These are phyloP conservation scores for Eupithecia dodoneata DNA, from an alignment of 2,888 invertebrate species.

Conservation along the genomic window DNA sequence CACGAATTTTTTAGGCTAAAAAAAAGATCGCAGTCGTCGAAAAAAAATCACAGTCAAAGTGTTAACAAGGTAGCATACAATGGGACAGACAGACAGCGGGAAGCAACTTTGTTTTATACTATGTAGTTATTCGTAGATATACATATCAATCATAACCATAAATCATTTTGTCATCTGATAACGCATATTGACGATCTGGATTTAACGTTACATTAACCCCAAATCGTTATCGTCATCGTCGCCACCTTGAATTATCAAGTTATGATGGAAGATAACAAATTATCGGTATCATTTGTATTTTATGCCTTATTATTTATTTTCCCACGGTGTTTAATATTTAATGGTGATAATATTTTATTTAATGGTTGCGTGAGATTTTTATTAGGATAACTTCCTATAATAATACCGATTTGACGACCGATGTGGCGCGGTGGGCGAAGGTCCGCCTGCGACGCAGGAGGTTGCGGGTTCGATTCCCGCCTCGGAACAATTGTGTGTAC, in stretches of 20 bases:
- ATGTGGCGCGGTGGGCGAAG: too few relatives aligned
- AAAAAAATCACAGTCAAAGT: too few relatives aligned
- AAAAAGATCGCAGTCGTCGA: too few relatives aligned
- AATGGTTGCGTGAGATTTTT: constrained; percentile 7
- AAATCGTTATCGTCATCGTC: constrained; percentile 16
- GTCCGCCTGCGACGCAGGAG: too few relatives aligned
- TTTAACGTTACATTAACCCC: background rate
- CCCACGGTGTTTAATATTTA: constrained; percentile 27
- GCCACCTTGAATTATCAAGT: constrained; percentile 27
- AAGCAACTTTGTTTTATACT: too few relatives aligned
- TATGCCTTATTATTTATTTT: constrained; percentile 18
- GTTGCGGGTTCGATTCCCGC: too few relatives aligned
- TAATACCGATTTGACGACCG: too few relatives aligned
- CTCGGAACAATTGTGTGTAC: too few relatives aligned
- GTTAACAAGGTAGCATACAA: too few relatives aligned
- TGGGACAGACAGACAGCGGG: too few relatives aligned
- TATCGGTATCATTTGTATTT: constrained; percentile 1
- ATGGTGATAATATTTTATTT: constrained; percentile 16
- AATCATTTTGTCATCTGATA: background rate
- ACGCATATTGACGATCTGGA: background rate
- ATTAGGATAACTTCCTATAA: background rate
- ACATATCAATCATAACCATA: background rate
- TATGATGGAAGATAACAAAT: constrained; percentile 23
- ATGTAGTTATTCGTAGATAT: too few relatives aligned
- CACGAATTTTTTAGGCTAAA: too few relatives aligned